Conservation (phyloP, 2,888 invertebrate genomes). For the Cephalotes varians region DNA sequence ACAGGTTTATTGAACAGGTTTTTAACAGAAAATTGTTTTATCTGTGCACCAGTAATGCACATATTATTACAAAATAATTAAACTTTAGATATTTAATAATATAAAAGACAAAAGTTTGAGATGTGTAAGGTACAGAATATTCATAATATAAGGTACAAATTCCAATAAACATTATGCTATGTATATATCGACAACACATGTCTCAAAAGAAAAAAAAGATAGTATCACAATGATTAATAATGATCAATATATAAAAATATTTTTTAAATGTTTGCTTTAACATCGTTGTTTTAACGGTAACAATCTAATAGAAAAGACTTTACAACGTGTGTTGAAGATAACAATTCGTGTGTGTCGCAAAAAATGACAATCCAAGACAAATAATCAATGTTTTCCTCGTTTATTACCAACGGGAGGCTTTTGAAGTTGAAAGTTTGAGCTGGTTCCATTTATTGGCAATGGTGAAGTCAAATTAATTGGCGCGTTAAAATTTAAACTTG, state of each 20-base stretch:
- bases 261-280: not conserved
- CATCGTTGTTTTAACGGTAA: slow-evolving; percentile 13
- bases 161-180: slow-evolving; percentile 18
- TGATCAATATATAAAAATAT: slow-evolving; percentile 24
- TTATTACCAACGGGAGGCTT: slow-evolving; percentile 90
- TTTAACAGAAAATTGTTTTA: slow-evolving; percentile 18
- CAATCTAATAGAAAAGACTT: not conserved
- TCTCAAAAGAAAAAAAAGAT: slow-evolving; percentile 11
- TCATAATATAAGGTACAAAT: slow-evolving; percentile 19
- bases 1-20: not conserved
- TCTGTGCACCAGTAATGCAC: not conserved
- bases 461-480: slow-evolving; percentile 83
- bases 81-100: slow-evolving; percentile 14
- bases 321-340: slow-evolving; percentile 12
- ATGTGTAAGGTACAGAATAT: slow-evolving; percentile 3
- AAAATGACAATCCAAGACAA: not conserved
- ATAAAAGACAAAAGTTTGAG: not conserved
- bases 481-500: slow-evolving; percentile 83
- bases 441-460: slow-evolving; percentile 78
- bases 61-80: slow-evolving; percentile 15
- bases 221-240: slow-evolving; percentile 25
- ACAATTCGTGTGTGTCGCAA: not conserved
- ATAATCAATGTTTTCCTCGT: slow-evolving; percentile 89
- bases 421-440: slow-evolving; percentile 89
- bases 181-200: slow-evolving; percentile 8